Evolutionary conservation across 2,888 invertebrate species (phyloP).

Genomic region (Rhingia rostrata): DNA sequence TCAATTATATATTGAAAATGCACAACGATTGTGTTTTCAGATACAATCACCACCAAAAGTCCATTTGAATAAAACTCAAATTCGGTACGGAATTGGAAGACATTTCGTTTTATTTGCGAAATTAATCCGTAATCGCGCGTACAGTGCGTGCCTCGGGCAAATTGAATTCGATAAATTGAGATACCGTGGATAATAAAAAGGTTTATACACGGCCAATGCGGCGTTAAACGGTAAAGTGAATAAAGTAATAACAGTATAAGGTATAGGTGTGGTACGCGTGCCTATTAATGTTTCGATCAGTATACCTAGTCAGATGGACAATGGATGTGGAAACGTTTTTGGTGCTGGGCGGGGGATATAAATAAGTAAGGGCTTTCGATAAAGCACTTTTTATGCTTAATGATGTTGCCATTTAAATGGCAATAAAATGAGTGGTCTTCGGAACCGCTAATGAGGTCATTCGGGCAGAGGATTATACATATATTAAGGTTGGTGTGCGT

Average conservation of each 20-base stretch:
- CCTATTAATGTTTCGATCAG: not conserved
- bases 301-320: not conserved
- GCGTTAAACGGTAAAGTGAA: slow-evolving; percentile 31
- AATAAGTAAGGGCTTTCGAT: not conserved
- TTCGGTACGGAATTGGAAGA: slow-evolving; percentile 54
- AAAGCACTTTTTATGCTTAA: not conserved
- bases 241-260: slow-evolving; percentile 28
- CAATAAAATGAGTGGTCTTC: too few species aligned
- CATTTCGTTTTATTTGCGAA: slow-evolving; percentile 58
- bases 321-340: not conserved
- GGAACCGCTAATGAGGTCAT: too few species aligned
- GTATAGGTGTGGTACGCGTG: not conserved
- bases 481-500: too few species aligned
- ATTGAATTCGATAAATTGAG: slow-evolving; percentile 59
- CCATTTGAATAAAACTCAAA: slow-evolving; percentile 61
- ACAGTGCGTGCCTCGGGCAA: slow-evolving; percentile 37
- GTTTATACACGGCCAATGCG: slow-evolving; percentile 6
- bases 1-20: slow-evolving; percentile 58
- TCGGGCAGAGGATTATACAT: too few species aligned
- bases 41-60: slow-evolving; percentile 12
- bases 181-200: slow-evolving; percentile 16
- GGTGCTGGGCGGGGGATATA: not conserved
- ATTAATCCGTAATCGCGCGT: slow-evolving; percentile 56
- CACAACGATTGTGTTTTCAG: slow-evolving; percentile 33
- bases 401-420: not conserved